These are phyloP conservation scores for Oryzias javanicus DNA, from an alignment of 2,113 vertebrate genomes.

Conservation along the genomic window DNA sequence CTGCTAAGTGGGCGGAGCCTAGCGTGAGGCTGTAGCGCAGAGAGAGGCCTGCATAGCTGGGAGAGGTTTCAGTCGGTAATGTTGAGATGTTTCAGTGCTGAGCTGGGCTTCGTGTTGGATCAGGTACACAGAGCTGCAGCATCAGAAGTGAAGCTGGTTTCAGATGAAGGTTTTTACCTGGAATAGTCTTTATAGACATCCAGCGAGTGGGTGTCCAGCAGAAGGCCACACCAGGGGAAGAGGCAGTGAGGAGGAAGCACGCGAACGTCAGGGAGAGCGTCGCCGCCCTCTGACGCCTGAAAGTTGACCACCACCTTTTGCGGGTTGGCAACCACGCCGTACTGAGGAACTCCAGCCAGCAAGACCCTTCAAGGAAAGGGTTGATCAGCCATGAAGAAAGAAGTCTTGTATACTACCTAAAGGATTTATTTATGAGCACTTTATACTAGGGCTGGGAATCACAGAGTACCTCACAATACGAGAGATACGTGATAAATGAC, in stretches of 20 bases:
- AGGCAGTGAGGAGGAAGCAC: conserved; percentile 76
- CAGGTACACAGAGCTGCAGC: conserved; percentile 32
- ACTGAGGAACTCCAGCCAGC: conserved; percentile 83
- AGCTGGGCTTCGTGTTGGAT: conserved; percentile 13
- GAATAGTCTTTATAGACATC: conserved; percentile 87
- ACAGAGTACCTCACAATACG: too few relatives aligned
- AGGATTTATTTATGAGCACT: too few relatives aligned
- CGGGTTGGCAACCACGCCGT: conserved; percentile 85
- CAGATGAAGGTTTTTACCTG: conserved; percentile 68
- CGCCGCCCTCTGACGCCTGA: conserved; percentile 54
- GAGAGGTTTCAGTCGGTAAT: neutral
- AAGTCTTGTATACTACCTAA: too few relatives aligned
- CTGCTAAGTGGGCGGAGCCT: conserved; percentile 70
- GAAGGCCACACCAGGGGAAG: conserved; percentile 91
- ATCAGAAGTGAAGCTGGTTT: neutral
- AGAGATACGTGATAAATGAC: too few relatives aligned
- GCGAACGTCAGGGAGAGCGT: conserved; percentile 34
- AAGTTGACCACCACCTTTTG: conserved; percentile 90
- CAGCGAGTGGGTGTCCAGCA: conserved; percentile 82
- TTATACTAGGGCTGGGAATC: too few relatives aligned
- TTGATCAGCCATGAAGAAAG: neutral
- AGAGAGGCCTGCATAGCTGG: conserved; percentile 84
- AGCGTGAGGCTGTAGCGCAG: conserved; percentile 86
- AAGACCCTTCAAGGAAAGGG: conserved; percentile 74
- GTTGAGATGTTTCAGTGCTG: neutral